Evolutionary conservation across 2,797 vertebrate genomes (phyloP), one percentile per base, ranked within the genome.

Genomic region (Erethizon dorsatum): DNA sequence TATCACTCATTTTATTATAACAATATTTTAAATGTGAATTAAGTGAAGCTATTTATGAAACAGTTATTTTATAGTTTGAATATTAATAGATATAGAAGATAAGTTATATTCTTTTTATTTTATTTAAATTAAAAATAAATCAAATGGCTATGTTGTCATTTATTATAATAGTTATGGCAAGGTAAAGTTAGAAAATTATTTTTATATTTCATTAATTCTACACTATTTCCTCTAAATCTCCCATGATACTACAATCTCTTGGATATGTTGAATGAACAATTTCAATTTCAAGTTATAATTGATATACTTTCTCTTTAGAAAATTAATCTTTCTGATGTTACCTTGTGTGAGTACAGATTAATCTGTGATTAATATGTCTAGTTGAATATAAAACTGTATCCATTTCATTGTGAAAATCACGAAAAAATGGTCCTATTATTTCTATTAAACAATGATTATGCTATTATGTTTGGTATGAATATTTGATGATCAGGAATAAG

Each of bases 251-350:
- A 78, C 7, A 85, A 73, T 73, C 31, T 91, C 50, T 52, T 63
- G 8, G 0, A 69, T 33, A 89, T 9, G 20, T 65, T 87, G 15
- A 86, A 90, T 65, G 56, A 89, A 54, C 2, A 52, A 28, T 79
- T 91, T 95, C 17, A 82, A 15, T 93, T 6, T 95, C n/a, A 61
- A 83, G 75, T 94, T 73, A 67, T 20, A 91, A 50, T n/a, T 47
- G 33, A 54, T 22, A 8, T 0, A 77, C 52, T 92, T 91, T 83
- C 59, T 86, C 9, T 79, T 86, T 61, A 84, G 45, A 84, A 93
- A 93, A 90, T 94, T 79, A 93, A 93, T 90, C 69, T 83, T 91
- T 89, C 63, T 89, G 26, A 80, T 89, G 45, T 45, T 54, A 78
- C 47, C 24, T 87, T 91, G 18, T 69, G 22, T 83, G 52, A 93